phyloP scores from a whole-genome alignment of 1,140 invertebrate species.

The Diplogasteroides magnus region DNA sequence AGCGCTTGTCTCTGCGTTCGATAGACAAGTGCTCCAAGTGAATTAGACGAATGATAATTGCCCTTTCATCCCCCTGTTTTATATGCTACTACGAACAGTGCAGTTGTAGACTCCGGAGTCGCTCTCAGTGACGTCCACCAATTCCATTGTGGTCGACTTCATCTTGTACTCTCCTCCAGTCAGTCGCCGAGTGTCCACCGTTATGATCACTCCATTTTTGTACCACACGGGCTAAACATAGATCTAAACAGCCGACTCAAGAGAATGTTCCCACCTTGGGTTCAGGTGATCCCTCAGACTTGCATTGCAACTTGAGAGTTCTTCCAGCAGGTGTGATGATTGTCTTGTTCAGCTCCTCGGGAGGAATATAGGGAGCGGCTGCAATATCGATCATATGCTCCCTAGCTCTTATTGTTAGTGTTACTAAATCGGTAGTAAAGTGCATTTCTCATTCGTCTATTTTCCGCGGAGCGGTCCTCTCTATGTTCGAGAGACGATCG shows the following conservation, averaged over 20 bases:
- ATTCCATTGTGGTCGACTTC: conserved; percentile 45
- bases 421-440: too few relatives aligned
- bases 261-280: conserved; percentile 36
- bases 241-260: too few relatives aligned
- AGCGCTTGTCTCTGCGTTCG: too few relatives aligned
- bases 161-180: conserved; percentile 44
- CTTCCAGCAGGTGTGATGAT: conserved; percentile 45
- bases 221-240: conserved; percentile 30
- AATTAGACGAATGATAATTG: too few relatives aligned
- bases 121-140: conserved; percentile 49
- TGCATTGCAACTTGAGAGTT: conserved; percentile 43
- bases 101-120: conserved; percentile 35
- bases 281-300: conserved; percentile 42
- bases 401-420: too few relatives aligned
- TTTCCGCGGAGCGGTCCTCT: too few relatives aligned
- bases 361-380: too few relatives aligned
- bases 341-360: conserved; percentile 32
- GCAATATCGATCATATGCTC: too few relatives aligned
- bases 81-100: conserved; percentile 31
- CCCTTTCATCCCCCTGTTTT: too few relatives aligned
- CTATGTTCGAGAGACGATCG: too few relatives aligned
- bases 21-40: too few relatives aligned
- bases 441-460: too few relatives aligned
- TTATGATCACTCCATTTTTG: conserved; percentile 39
- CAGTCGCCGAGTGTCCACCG: conserved; percentile 28